Evolutionary conservation across 2,888 invertebrate species (phyloP).

Genomic region (Cryptophagus acutangulus): DNA sequence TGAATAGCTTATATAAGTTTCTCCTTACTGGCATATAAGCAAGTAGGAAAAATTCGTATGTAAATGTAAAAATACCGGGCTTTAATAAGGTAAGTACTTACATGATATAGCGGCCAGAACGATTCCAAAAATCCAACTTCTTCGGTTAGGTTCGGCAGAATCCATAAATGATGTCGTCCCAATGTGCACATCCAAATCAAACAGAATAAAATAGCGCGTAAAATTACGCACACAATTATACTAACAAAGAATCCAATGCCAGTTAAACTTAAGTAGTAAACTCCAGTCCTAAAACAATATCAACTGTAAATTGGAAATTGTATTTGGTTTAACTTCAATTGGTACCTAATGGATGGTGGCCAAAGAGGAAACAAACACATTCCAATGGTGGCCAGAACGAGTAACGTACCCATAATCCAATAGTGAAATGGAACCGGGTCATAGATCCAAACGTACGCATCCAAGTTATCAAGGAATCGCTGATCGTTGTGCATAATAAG

Average conservation of each 20-base stretch:
- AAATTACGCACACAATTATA: constrained; percentile 83
- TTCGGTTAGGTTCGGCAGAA: constrained; percentile 97
- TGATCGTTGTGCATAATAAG: constrained; percentile 98
- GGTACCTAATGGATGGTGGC: constrained; percentile 84
- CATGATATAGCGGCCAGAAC: constrained; percentile 94
- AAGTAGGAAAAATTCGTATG: too few species aligned
- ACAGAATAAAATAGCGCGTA: constrained; percentile 88
- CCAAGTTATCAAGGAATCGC: constrained; percentile 85
- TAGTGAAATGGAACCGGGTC: constrained; percentile 93
- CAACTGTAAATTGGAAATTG: constrained; percentile 2
- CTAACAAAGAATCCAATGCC: constrained; percentile 93
- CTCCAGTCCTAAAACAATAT: constrained; percentile 64
- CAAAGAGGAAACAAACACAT: constrained; percentile 99
- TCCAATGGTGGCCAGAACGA: constrained; percentile 88
- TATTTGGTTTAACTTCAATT: constrained; percentile 1
- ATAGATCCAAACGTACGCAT: constrained; percentile 98
- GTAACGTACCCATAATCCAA: constrained; percentile 86
- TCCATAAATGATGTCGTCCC: constrained; percentile 92
- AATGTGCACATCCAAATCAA: constrained; percentile 82
- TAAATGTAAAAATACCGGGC: neutral
- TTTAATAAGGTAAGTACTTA: constrained; percentile 39
- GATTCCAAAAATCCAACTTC: constrained; percentile 99
- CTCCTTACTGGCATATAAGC: too few species aligned
- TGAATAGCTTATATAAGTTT: too few species aligned
- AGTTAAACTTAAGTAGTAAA: constrained; percentile 93